Evolutionary conservation across 2,888 invertebrate genomes (phyloP), one percentile per base, ranked within the genome.

Genomic region (Deilephila porcellus): DNA sequence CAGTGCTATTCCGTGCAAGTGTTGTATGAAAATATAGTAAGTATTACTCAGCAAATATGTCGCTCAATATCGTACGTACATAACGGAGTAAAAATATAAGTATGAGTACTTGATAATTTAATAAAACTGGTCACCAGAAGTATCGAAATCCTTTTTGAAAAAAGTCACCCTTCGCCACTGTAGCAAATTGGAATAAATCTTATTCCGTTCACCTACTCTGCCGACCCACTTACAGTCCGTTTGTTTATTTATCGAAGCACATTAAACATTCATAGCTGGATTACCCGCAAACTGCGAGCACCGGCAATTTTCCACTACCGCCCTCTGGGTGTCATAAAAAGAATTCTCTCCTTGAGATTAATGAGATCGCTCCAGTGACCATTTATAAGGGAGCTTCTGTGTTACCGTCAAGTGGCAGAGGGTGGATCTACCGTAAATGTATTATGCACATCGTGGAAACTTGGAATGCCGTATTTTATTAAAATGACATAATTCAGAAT

Each of bases 301-400:
- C 76, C 78, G 81, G 79, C 81, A 82, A 84, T 85, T 84, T 84
- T 84, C 79, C 77, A 76, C 76, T 72, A 72, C 74, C 79, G 78
- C 81, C 85, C 84, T 80, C 79, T 79, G 85, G 83, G 85, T 76
- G 79, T 81, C 83, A 79, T 85, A 84, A 84, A 85, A 80, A 83
- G 78, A 84, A 83, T 83, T 85, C 85, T 84, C 83, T 82, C 77
- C 75, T 77, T 74, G 82, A 85, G 85, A 88, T 87, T 86, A 86
- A 89, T 86, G 83, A 82, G 82, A 76, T 82, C 56, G 34, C 20
- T 63, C 63, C 63, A 64, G 53, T 53, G 63, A 37, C 63, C 72
- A 64, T 34, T 29, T 56, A 72, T 72, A 72, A 62, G 60, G 32
- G n/a, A 56, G 56, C n/a, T 20, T 25, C 45, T 67, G 67, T 52